These are phyloP conservation scores for Yasuhikotakia modesta DNA, from an alignment of 2,797 vertebrate species.

Conservation along the genomic window DNA sequence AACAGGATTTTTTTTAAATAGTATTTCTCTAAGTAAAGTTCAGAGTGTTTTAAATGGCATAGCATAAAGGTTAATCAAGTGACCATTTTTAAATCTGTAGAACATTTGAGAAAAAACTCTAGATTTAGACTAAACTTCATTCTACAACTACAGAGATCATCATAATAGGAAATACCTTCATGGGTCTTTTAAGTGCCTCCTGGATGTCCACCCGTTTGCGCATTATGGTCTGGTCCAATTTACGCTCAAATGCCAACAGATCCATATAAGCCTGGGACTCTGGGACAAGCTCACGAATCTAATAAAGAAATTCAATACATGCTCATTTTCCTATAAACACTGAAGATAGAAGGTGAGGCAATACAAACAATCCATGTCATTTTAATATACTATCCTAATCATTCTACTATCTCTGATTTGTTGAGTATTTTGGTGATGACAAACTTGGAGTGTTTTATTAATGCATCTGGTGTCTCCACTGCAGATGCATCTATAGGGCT, in stretches of 20 bases:
- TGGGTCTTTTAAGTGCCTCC: slow-evolving; percentile 96
- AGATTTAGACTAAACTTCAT: neutral
- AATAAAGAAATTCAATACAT: neutral
- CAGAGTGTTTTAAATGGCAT: neutral
- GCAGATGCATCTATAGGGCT: slow-evolving; percentile 41
- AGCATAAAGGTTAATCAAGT: neutral
- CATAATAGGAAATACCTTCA: slow-evolving; percentile 84
- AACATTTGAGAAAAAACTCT: neutral
- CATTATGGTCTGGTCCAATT: slow-evolving; percentile 99
- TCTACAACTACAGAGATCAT: neutral
- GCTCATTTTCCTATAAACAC: neutral
- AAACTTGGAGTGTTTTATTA: slow-evolving; percentile 41
- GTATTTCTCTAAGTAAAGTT: neutral
- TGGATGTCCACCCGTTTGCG: slow-evolving; percentile 98
- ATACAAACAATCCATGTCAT: slow-evolving; percentile 8
- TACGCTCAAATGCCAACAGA: slow-evolving; percentile 95
- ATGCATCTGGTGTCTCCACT: slow-evolving; percentile 50
- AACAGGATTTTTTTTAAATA: neutral
- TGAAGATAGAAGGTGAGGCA: neutral
- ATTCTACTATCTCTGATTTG: slow-evolving; percentile 29
- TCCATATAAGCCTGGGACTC: slow-evolving; percentile 99
- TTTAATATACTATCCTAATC: slow-evolving; percentile 12
- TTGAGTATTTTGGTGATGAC: neutral
- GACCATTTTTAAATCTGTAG: neutral
- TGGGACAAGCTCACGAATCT: slow-evolving; percentile 98